Base-by-base conservation (phyloP, 1,140 invertebrate species). In the Drosophila ohnishii region DNA sequence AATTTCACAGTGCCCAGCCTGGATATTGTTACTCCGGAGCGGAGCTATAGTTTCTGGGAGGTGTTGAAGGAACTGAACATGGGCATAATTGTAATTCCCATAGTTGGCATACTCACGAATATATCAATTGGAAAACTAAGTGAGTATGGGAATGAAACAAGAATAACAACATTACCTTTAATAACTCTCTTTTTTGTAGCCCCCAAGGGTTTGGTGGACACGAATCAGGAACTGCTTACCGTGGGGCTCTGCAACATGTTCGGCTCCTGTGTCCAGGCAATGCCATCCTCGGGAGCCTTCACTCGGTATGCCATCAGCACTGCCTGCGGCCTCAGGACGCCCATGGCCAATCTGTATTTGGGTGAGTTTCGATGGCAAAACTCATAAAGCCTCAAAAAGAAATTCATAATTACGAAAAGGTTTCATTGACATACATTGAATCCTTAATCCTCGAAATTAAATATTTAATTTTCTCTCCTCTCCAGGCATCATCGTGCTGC, bases 111-210 rank as follows among this genome's bases (percentile, higher is more conserved):
- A 14, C 92, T 97, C 14, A 96, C 96, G 47, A 97, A 97, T 79
- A 95, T 97, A 67, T 96, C 97, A 5, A 97, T 97, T 74, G 96
- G 96, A 9, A 98, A 97, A 92, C 96, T 97, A 80, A 94, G 95
- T 96, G 90, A 94, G 94, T 93, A 53, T n/a, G n/a, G 5, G 0
- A 2, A 11, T 19, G 16, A 4, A n/a, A 10, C 3, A n/a, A 0
- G 2, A 10, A n/a, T 6, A 4, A 25, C 11, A 13, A 0, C 10
- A 5, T n/a, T 1, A 22, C n/a, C 9, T 55, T 5, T 19, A 57
- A 13, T 60, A 42, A 7, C 0, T 16, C 2, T 11, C 39, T 11
- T 0, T 57, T 11, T 50, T 72, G 1, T 53, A 91, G 90, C 85
- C 14, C 90, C 90, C 28, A 91, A 91, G 42, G 89, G 90, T 0